Base-by-base conservation (phyloP, 2,113 vertebrate species). In the Cairina moschata region DNA sequence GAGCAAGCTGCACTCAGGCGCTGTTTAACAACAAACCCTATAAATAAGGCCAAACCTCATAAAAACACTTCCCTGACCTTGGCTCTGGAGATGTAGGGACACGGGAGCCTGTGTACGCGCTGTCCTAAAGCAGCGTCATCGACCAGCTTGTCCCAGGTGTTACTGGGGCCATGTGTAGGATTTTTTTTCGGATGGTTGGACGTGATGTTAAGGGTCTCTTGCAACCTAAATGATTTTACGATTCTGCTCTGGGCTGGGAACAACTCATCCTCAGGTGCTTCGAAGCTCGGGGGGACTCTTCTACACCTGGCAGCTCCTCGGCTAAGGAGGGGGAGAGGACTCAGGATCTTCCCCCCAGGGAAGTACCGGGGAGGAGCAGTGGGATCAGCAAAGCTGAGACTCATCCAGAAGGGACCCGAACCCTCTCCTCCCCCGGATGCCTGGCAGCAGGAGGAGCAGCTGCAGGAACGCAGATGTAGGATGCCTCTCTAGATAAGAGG, bases 21-120 rank as follows among this genome's bases (percentile, higher is more conserved):
- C 17, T 46, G 7, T 63, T 78, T 68, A 20, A 8, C 8, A 25
- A 46, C 32, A 83, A n/a, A 69, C 1, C 10, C 25, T 31, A 23
- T 20, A 48, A 48, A 48, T 68, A 17, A 8, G 12, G 32, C 40
- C 29, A 83, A n/a, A 69, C 1, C 12, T 29, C 31, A 21, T 17
- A 32, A 34, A 68, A 59, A 25, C 0, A 6, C 4, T 76, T 68
- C 34, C 16, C 17, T 46, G 48, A 11, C 28, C 42, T 88, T 22
- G 22, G 26, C 31, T 7, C 63, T 46, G 56, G 52, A 75, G 4
- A 29, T 52, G 40, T 29, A 50, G 34, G 48, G 20, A 50, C 5
- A 2, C 1, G 11, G 3, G 15, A 60, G 40, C 10, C 26, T 36
- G 5, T 1, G 7, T 21, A 21, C 29, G 7, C 6, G 2, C 5